Conservation (phyloP, 2,888 invertebrate genomes). For the Lepidonotus clava region DNA sequence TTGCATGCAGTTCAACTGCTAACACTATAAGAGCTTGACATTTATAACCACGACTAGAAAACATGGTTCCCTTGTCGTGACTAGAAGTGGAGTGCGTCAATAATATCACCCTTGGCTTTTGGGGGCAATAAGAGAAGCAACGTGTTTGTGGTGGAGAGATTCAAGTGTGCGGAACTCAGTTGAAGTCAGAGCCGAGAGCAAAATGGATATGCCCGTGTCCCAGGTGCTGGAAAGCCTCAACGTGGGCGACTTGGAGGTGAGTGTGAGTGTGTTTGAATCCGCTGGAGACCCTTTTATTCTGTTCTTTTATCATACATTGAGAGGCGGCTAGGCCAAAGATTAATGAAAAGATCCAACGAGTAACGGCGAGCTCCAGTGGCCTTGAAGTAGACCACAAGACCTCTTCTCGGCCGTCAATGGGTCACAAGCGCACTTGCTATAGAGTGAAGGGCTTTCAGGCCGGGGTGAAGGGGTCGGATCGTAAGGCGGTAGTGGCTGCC, state of each 20-base stretch:
- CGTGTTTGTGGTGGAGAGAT: too few species aligned
- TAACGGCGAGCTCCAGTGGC: not conserved
- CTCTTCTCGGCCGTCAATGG: not conserved
- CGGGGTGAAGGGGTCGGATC: not conserved
- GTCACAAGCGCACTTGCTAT: not conserved
- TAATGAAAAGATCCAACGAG: slow-evolving; percentile 40
- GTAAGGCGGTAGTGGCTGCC: slow-evolving; percentile 7
- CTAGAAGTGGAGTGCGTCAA: too few species aligned
- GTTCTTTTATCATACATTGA: not conserved
- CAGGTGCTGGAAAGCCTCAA: slow-evolving; percentile 53
- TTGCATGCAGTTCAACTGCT: too few species aligned
- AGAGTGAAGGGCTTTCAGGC: slow-evolving; percentile 8
- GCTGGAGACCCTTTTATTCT: not conserved
- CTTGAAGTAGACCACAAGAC: not conserved
- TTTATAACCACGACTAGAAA: too few species aligned
- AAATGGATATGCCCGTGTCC: slow-evolving; percentile 47
- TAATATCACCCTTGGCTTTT: too few species aligned
- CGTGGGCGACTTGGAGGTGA: slow-evolving; percentile 49
- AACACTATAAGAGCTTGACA: too few species aligned
- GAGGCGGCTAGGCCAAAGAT: not conserved
- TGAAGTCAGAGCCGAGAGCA: too few species aligned
- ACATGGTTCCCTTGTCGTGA: too few species aligned
- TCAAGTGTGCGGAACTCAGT: too few species aligned
- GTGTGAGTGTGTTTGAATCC: not conserved
- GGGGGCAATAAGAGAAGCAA: too few species aligned